Evolutionary conservation across 2,113 vertebrate genomes (phyloP).

Genomic region (Oncorhynchus nerka): DNA sequence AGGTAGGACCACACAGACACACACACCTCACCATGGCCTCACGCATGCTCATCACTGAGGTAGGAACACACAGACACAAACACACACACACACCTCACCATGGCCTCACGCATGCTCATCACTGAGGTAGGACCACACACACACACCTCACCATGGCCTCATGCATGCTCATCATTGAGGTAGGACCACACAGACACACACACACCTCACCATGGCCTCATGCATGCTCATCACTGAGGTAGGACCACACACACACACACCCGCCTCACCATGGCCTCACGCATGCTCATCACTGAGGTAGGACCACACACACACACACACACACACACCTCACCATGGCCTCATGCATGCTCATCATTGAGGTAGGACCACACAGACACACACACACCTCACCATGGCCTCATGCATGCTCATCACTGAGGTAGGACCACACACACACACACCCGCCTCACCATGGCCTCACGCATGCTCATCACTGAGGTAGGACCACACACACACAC

Average conservation of each 20-base stretch:
- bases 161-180: no score
- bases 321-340: constrained; percentile 87
- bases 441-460: constrained; percentile 97
- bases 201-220: no score
- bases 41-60: constrained; percentile 96
- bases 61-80: constrained; percentile 44
- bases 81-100: background rate
- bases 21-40: constrained; percentile 89
- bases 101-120: no score
- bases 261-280: background rate
- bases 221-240: no score
- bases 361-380: constrained; percentile 71
- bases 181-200: background rate
- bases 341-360: constrained; percentile 97
- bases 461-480: constrained; percentile 98
- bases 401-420: constrained; percentile 98
- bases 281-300: background rate
- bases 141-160: background rate
- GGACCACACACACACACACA: background rate
- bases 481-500: constrained; percentile 67
- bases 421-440: constrained; percentile 63
- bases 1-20: constrained; percentile 74
- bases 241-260: no score
- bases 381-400: constrained; percentile 88
- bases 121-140: background rate